phyloP scores from a whole-genome alignment of 2,113 vertebrate genomes.

The Stigmatopora nigra region DNA sequence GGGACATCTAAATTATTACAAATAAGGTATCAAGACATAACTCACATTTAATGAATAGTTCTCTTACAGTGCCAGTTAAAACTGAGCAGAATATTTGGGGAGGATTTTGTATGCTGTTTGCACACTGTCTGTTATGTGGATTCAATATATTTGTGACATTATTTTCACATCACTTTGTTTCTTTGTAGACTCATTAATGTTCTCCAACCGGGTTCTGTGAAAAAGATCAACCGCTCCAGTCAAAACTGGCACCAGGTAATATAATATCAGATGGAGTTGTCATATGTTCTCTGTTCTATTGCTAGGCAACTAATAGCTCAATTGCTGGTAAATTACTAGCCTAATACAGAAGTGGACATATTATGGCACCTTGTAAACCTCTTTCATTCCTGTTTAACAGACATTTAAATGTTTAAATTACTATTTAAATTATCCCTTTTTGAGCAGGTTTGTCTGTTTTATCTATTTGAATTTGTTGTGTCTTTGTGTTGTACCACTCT shows the following conservation, averaged over 20 bases:
- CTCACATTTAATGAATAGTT: background rate
- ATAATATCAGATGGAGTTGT: slow-evolving; percentile 10
- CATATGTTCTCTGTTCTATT: background rate
- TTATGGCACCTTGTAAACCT: background rate
- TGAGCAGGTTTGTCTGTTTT: too few relatives aligned
- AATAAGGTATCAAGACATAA: too few relatives aligned
- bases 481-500: too few relatives aligned
- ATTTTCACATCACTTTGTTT: slow-evolving; percentile 1
- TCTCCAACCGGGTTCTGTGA: slow-evolving; percentile 86
- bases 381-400: background rate
- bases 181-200: slow-evolving; percentile 82
- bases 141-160: background rate
- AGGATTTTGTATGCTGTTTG: background rate
- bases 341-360: background rate
- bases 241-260: slow-evolving; percentile 95
- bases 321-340: background rate
- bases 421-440: too few relatives aligned
- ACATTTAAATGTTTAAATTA: background rate
- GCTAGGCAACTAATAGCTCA: background rate
- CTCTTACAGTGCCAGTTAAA: background rate
- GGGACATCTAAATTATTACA: too few relatives aligned
- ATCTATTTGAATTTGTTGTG: too few relatives aligned
- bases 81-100: background rate
- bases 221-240: slow-evolving; percentile 78
- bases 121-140: background rate